Evolutionary conservation across 2,888 invertebrate genomes (phyloP), one percentile per base, ranked within the genome.

Genomic region (Platypus cylindrus): DNA sequence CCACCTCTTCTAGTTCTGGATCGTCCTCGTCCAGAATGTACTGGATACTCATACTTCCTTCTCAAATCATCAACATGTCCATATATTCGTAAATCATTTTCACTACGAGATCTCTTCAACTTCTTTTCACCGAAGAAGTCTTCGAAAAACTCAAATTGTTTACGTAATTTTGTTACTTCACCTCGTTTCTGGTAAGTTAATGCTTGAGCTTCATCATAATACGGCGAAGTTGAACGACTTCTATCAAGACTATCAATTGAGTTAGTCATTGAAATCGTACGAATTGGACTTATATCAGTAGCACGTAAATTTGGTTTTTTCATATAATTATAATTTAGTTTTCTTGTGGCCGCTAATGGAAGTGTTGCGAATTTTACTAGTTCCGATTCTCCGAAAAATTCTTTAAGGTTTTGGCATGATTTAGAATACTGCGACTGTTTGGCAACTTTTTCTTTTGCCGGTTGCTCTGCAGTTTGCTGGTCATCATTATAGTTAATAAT

Each of bases 101-200:
- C 85, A 59, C 86, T 86, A 49, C 73, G 76, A 56, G 76, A 78
- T 32, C 64, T 64, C 41, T 48, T 48, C 17, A 48, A 56, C 59
- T 41, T 41, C 52, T 45, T 47, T 52, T 41, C 38, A 37, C 50
- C 50, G 33, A 47, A 52, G 34, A 48, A 41, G 31, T 32, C 66
- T 49, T 45, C 73, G 30, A 72, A 65, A 47, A 74, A 73, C 58
- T 87, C 86, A 53, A 86, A 87, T 46, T 77, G 79, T 38, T 77
- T 71, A 45, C 75, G 75, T n/a, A 87, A 68, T 53, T 78, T 75
- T 33, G 71, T 72, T 15, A 89, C 86, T 54, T 83, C 82, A 9
- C 84, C 85, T 34, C 75, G 73, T 50, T 77, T 78, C n/a, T n/a
- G n/a, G n/a, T n/a, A n/a, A 33, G 78, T 73, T 49, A 79, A 67